These are phyloP conservation scores for Pelobates cultripes DNA, from an alignment of 2,797 vertebrate species.

Conservation along the genomic window DNA sequence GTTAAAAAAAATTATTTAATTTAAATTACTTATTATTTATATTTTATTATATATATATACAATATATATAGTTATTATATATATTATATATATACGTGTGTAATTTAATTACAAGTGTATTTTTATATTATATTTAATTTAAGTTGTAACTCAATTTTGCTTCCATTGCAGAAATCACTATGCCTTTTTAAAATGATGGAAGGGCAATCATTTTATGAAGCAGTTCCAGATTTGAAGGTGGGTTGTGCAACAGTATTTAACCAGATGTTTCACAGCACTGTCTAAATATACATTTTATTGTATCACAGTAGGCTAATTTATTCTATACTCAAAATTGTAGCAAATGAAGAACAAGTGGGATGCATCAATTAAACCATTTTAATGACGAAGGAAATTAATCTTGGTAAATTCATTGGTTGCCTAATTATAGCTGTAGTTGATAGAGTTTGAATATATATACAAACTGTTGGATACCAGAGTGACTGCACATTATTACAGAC, in stretches of 20 bases:
- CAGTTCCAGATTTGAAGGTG: no score
- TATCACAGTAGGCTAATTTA: slow-evolving; percentile 42
- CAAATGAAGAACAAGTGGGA: slow-evolving; percentile 29
- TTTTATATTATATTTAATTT: no score
- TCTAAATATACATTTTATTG: slow-evolving; percentile 10
- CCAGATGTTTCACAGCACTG: slow-evolving; percentile 35
- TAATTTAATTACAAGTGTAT: no score
- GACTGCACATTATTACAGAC: slow-evolving; percentile 28
- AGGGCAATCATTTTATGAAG: no score
- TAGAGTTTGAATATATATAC: slow-evolving; percentile 14
- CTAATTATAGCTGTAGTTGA: slow-evolving; percentile 47
- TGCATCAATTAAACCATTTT: slow-evolving; percentile 45
- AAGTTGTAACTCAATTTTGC: no score
- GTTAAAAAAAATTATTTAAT: no score
- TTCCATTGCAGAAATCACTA: no score
- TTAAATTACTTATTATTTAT: no score
- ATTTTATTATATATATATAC: no score
- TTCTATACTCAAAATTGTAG: slow-evolving; percentile 40
- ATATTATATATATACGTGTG: no score
- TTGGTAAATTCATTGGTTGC: slow-evolving; percentile 18
- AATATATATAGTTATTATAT: no score
- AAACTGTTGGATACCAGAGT: slow-evolving; percentile 37
- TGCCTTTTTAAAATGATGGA: no score
- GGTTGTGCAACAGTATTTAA: neutral
- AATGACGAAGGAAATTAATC: slow-evolving; percentile 41